These are phyloP conservation scores for Zonitis immaculata DNA, from an alignment of 2,888 invertebrate species.

Conservation along the genomic window DNA sequence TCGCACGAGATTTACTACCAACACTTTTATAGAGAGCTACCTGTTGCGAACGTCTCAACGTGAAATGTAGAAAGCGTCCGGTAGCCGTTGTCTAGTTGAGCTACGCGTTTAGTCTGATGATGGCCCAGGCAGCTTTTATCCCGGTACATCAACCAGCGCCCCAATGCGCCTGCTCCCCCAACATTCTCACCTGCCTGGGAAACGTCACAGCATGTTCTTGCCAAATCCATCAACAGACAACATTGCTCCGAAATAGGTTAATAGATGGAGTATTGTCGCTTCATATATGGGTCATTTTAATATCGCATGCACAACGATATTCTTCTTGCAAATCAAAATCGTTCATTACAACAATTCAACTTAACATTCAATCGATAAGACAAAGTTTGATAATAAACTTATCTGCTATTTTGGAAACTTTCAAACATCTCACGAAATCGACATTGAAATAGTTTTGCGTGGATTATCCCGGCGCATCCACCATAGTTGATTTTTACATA, in stretches of 20 bases:
- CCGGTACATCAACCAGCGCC: conserved; percentile 38
- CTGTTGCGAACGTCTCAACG: conserved; percentile 40
- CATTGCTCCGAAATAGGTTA: conserved; percentile 25
- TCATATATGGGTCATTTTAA: neutral
- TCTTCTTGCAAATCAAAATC: no score
- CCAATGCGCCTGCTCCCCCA: conserved; percentile 35
- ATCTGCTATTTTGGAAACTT: no score
- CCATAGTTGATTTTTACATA: no score
- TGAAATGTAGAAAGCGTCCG: conserved; percentile 13
- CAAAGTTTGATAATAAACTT: no score
- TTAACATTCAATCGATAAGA: no score
- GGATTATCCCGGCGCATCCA: no score
- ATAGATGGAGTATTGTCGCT: conserved; percentile 15
- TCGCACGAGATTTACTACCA: conserved; percentile 5
- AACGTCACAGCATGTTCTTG: conserved; percentile 17
- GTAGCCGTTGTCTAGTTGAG: conserved; percentile 26
- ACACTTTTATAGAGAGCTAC: conserved; percentile 32
- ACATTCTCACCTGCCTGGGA: conserved; percentile 28
- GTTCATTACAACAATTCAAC: no score
- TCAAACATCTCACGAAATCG: no score
- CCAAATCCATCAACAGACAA: conserved; percentile 17
- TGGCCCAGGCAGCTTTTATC: conserved; percentile 38
- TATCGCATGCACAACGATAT: no score
- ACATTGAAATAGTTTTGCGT: no score
- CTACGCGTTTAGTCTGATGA: conserved; percentile 40